Percentiles rank a stretch among this genome's conserved stretches.
Conservation (phyloP, 2,113 vertebrate genomes). For the Tenebrosternarchus preto region DNA sequence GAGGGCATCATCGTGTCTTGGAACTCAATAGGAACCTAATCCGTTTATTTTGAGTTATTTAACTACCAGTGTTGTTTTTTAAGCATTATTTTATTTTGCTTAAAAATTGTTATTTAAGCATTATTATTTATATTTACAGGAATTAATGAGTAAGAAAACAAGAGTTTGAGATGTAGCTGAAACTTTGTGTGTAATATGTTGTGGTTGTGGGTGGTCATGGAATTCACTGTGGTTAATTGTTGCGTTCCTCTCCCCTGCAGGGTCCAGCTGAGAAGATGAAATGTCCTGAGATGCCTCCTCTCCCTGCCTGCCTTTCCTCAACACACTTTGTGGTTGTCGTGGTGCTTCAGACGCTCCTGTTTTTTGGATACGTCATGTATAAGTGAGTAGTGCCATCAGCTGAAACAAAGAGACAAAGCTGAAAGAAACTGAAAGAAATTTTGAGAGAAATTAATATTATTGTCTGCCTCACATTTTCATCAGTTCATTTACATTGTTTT, state of each 20-base stretch:
- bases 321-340: constrained; percentile 87
- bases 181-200: background rate
- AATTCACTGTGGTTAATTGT: background rate
- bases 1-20: constrained; percentile 29
- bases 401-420: background rate
- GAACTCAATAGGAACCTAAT: no score
- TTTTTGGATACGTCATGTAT: constrained; percentile 92
- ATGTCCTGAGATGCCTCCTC: constrained; percentile 85
- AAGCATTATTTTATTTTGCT: no score
- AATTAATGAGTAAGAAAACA: no score
- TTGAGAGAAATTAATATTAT: background rate
- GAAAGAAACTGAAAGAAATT: background rate
- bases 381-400: constrained; percentile 76
- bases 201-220: background rate
- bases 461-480: no score
- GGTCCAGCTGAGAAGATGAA: constrained; percentile 82
- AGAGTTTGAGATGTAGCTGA: no score
- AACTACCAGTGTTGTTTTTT: no score
- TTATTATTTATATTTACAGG: no score
- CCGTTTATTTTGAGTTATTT: no score
- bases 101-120: no score
- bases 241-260: constrained; percentile 60
- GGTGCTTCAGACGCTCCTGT: constrained; percentile 84
- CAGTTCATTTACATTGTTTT: no score
- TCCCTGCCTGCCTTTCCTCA: constrained; percentile 88